A percentile compares a stretch with the other conserved stretches of the same genome.
phyloP scores from a whole-genome alignment of 2,888 invertebrate species.

The Orchesella flavescens region DNA sequence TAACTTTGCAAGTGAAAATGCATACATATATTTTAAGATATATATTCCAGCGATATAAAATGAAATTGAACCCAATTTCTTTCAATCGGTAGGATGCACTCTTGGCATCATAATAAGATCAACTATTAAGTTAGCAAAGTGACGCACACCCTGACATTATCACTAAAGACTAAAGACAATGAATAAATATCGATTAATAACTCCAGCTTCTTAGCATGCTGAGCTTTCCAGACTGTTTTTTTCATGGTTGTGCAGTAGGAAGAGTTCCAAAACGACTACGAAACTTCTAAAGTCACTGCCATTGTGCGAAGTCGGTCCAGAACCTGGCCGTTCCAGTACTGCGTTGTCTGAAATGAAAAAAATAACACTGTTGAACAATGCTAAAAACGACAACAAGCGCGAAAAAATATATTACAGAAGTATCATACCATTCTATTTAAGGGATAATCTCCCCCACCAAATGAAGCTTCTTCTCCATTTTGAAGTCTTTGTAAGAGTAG shows the following conservation, averaged over 20 bases:
- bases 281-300: slow-evolving; percentile 64
- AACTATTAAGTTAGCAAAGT: too few species aligned
- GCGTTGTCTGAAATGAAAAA: slow-evolving; percentile 25
- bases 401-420: not conserved
- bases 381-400: not conserved
- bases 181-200: too few species aligned
- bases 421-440: slow-evolving; percentile 32
- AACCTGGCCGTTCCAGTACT: slow-evolving; percentile 57
- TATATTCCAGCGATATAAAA: too few species aligned
- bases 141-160: too few species aligned
- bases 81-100: too few species aligned
- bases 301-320: slow-evolving; percentile 66
- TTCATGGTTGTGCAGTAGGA: not conserved
- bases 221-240: too few species aligned
- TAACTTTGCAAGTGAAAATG: too few species aligned
- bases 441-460: not conserved
- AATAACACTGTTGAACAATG: not conserved
- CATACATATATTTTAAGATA: too few species aligned
- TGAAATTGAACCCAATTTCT: too few species aligned
- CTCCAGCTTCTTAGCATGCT: too few species aligned
- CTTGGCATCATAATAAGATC: too few species aligned
- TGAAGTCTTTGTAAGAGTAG: slow-evolving; percentile 49
- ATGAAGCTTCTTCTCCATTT: slow-evolving; percentile 49
- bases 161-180: too few species aligned
- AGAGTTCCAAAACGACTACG: slow-evolving; percentile 2